Evolutionary conservation across 2,113 vertebrate species (phyloP).

Genomic region (Coreoperca whiteheadi): DNA sequence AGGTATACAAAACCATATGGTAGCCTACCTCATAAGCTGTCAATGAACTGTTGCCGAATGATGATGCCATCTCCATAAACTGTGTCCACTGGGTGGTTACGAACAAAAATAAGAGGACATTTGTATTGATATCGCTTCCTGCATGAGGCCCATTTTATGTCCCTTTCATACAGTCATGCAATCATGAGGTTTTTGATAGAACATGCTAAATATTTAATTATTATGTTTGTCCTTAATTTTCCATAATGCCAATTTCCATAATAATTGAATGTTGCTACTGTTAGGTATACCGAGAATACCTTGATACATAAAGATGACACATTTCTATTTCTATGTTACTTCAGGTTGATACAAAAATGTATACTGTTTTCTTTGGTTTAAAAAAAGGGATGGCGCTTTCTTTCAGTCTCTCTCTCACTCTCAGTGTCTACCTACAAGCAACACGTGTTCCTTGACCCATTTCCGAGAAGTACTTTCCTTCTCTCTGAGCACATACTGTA

Average conservation of each 20-base stretch:
- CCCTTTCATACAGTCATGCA: background rate
- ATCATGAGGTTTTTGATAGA: background rate
- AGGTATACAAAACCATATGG: too few relatives aligned
- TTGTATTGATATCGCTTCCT: too few relatives aligned
- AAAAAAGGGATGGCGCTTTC: background rate
- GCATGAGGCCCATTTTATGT: too few relatives aligned
- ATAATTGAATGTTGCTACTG: background rate
- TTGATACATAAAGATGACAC: background rate
- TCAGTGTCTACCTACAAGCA: constrained; percentile 39
- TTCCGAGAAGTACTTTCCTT: constrained; percentile 41
- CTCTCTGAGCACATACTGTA: constrained; percentile 16
- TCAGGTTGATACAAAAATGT: background rate
- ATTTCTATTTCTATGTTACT: constrained; percentile 9
- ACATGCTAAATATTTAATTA: background rate
- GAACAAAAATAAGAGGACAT: too few relatives aligned
- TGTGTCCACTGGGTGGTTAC: too few relatives aligned
- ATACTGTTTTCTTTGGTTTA: constrained; percentile 12
- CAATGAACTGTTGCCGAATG: too few relatives aligned
- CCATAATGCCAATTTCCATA: background rate
- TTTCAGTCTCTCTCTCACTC: background rate
- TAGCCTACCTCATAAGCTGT: too few relatives aligned
- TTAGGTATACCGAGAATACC: background rate
- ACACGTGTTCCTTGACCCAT: constrained; percentile 52
- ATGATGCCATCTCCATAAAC: too few relatives aligned
- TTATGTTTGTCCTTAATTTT: background rate